A percentile compares a stretch with the other conserved stretches of the same genome.
Conservation (phyloP, 30 jellyfish, hydroid and myxozoan species). For the Clytia hemisphaerica region DNA sequence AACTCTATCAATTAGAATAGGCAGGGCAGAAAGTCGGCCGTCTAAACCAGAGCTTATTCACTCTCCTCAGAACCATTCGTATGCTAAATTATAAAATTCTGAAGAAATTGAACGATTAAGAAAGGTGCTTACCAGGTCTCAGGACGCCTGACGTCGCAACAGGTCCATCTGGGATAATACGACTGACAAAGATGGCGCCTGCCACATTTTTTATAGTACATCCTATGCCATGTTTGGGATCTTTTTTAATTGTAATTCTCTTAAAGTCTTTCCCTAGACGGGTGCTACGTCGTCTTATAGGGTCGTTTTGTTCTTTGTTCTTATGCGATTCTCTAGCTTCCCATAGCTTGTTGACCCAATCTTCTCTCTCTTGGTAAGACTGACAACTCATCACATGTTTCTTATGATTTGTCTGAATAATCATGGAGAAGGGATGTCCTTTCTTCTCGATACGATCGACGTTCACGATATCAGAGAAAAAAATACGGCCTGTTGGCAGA, state of each 20-base stretch:
- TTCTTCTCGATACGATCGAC: slow-evolving; percentile 46
- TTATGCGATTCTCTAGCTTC: slow-evolving; percentile 54
- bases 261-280: slow-evolving; percentile 68
- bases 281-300: slow-evolving; percentile 71
- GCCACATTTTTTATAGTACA: slow-evolving; percentile 88
- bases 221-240: slow-evolving; percentile 85
- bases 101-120: neutral
- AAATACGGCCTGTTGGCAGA: slow-evolving; percentile 73
- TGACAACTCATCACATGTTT: slow-evolving; percentile 67
- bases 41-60: too few species aligned
- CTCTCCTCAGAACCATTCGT: too few species aligned
- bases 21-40: too few species aligned
- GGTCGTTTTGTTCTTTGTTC: slow-evolving; percentile 60
- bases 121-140: slow-evolving; percentile 67
- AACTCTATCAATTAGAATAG: too few species aligned
- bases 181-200: slow-evolving; percentile 82
- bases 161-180: slow-evolving; percentile 91
- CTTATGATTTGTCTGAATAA: slow-evolving; percentile 50
- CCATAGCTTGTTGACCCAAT: slow-evolving; percentile 53
- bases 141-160: slow-evolving; percentile 87
- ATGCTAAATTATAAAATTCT: too few species aligned
- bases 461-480: slow-evolving; percentile 51
- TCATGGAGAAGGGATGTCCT: slow-evolving; percentile 58
- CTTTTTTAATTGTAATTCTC: slow-evolving; percentile 72
- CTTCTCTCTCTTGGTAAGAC: slow-evolving; percentile 54